Conservation (phyloP, 1,140 invertebrate species). For the Philopotamus ludificatus region DNA sequence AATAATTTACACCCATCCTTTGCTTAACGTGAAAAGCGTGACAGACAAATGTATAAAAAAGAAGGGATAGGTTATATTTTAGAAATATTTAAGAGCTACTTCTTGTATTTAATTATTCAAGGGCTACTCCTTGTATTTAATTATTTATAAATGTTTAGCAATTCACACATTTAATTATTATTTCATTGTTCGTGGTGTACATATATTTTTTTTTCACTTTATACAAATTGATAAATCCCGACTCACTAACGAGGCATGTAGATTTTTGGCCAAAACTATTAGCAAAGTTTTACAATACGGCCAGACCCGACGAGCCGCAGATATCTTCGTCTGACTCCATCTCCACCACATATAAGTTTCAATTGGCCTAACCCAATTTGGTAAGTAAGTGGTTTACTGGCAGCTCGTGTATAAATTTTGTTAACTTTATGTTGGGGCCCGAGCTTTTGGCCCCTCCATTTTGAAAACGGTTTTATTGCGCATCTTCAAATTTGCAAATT, state of each 20-base stretch:
- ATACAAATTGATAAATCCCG: not conserved
- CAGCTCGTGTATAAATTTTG: slow-evolving; percentile 25
- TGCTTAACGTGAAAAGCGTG: too few relatives aligned
- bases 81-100: too few relatives aligned
- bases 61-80: too few relatives aligned
- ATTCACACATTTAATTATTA: too few relatives aligned
- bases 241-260: not conserved
- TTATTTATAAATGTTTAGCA: too few relatives aligned
- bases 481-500: not conserved
- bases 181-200: too few relatives aligned
- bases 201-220: too few relatives aligned
- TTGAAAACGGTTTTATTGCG: not conserved
- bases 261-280: not conserved
- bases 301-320: not conserved
- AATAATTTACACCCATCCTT: too few relatives aligned
- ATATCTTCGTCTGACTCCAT: slow-evolving; percentile 10
- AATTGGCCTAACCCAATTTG: slow-evolving; percentile 31
- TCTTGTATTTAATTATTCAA: too few relatives aligned
- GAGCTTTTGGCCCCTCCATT: slow-evolving; percentile 1
- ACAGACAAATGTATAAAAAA: too few relatives aligned
- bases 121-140: too few relatives aligned
- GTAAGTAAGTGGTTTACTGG: slow-evolving; percentile 27
- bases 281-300: slow-evolving; percentile 11
- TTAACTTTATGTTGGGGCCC: slow-evolving; percentile 3
- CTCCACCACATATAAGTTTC: slow-evolving; percentile 21